Evolutionary conservation across 2,113 vertebrate genomes (phyloP).

Genomic region (Nothobranchius furzeri): DNA sequence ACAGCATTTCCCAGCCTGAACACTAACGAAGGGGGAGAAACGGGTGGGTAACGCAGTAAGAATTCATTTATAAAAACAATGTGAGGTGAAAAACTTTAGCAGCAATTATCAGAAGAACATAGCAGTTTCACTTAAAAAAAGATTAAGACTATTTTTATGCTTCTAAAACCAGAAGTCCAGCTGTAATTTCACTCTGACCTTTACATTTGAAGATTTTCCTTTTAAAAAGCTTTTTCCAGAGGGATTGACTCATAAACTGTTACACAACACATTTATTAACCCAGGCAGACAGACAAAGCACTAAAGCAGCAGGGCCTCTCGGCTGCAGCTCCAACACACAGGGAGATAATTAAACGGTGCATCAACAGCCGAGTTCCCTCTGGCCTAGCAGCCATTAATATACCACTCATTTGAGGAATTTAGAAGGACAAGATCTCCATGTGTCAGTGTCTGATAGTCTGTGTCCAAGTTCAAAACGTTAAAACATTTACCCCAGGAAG

Average conservation of each 20-base stretch:
- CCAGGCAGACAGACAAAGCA: not conserved
- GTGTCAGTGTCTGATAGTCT: too few species aligned
- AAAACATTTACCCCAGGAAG: not conserved
- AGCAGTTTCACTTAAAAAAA: not conserved
- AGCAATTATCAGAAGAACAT: constrained; percentile 4
- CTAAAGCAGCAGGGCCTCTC: not conserved
- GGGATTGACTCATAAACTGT: not conserved
- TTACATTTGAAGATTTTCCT: too few species aligned
- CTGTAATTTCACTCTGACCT: not conserved
- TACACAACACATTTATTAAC: not conserved
- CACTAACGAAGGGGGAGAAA: constrained; percentile 82
- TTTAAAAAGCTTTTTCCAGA: not conserved
- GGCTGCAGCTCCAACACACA: not conserved
- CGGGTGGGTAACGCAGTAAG: constrained; percentile 34
- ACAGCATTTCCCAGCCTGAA: constrained; percentile 89
- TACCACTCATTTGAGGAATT: not conserved
- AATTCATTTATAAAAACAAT: constrained; percentile 17
- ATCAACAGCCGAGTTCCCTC: constrained; percentile 5
- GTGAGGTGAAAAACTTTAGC: constrained; percentile 11
- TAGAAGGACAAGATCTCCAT: not conserved
- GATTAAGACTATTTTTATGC: not conserved
- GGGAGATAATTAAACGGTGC: constrained; percentile 16
- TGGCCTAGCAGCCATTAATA: not conserved
- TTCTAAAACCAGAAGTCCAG: not conserved
- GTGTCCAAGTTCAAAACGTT: constrained; percentile 7